Percentiles rank a stretch among this genome's conserved stretches.
Evolutionary conservation across 2,113 vertebrate species (phyloP).

Genomic region (Dendrocopos noguchii): DNA sequence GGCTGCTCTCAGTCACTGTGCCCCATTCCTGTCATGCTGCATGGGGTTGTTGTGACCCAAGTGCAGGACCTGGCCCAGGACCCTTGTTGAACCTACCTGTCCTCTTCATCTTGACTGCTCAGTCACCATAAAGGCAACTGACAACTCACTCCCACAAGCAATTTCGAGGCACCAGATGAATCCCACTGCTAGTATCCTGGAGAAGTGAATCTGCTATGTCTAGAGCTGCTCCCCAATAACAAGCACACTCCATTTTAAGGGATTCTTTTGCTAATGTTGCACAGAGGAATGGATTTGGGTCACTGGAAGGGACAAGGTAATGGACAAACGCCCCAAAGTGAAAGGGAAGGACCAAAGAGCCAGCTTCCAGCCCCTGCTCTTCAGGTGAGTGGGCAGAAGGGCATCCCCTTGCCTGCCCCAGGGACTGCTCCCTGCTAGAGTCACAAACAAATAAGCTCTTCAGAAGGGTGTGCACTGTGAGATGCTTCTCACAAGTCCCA

Average conservation of each 20-base stretch:
- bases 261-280: background rate
- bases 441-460: background rate
- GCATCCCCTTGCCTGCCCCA: background rate
- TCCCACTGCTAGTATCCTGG: background rate
- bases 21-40: no score
- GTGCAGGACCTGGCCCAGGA: no score
- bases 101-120: background rate
- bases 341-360: background rate
- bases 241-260: background rate
- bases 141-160: accelerated
- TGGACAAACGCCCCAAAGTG: background rate
- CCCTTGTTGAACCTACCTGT: no score
- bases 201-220: background rate
- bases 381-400: background rate
- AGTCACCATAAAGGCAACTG: accelerated
- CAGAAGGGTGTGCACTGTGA: background rate
- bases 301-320: background rate
- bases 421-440: background rate
- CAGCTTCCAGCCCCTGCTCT: background rate
- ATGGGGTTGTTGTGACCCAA: no score
- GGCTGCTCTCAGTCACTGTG: no score
- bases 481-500: background rate
- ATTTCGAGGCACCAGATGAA: background rate
- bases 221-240: background rate
- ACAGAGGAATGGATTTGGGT: background rate